Evolutionary conservation across 2,113 vertebrate species (phyloP), one percentile per base, ranked within the genome.

Genomic region (Forbesichthys papilliferus): DNA sequence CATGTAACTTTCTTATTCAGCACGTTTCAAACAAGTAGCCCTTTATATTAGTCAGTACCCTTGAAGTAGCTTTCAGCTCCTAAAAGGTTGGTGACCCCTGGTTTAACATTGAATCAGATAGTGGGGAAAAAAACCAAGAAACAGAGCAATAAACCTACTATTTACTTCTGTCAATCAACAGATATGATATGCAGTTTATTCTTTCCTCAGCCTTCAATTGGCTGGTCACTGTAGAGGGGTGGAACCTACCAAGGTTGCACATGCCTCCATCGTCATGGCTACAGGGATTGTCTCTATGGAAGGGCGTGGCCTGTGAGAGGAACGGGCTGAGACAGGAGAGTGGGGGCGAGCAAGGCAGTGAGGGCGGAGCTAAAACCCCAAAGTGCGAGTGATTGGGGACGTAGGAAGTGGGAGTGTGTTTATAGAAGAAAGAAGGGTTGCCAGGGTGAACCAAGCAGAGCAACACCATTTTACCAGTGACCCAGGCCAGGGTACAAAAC

Each of bases 241-340:
- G 79, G 68, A 84, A 95, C 96, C 93, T 96, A 98, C 96, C 96
- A 92, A 92, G 92, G 90, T 90, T 91, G 68, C 47, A 75, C 92
- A 90, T 86, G 90, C 92, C 90, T 93, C 94, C 94, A 87, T 93
- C 93, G 79, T 91, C 92, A 75, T 92, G 95, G 90, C 93, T 93
- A 95, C 87, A 90, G 90, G 91, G 90, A 74, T 88, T 93, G 92
- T 93, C 94, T 93, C 64, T 95, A 93, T 87, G 92, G 90, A 91
- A 89, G 93, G 93, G 93, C 86, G 93, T 91, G 92, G 94, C 95
- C 96, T 98, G 96, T 88, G 94, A 93, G 93, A 95, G 86, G 84
- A 74, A 80, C 92, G 93, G 93, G 92, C 91, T 93, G 91, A 94
- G 93, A 95, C 91, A 96, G 91, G 94, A 84, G 75, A 79, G 78